Conservation (phyloP, 2,797 vertebrate species). For the Pantherophis vulpinus region DNA sequence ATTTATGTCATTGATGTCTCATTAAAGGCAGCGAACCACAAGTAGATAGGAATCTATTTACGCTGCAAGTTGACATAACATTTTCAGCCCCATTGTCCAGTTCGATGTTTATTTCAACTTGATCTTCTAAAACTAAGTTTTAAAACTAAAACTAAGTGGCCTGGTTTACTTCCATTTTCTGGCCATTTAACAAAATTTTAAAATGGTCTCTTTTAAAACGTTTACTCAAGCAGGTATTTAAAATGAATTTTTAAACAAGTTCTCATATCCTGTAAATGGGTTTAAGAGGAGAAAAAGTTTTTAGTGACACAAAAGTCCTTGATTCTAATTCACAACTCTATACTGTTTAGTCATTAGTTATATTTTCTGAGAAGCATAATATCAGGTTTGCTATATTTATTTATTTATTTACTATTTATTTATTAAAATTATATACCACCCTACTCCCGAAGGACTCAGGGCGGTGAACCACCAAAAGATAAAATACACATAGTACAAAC, state of each 20-base stretch:
- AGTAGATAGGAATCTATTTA: background rate
- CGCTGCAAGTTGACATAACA: background rate
- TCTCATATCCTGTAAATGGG: constrained; percentile 30
- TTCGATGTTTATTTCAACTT: background rate
- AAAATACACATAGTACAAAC: too few species aligned
- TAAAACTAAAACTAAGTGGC: background rate
- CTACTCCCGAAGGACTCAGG: too few species aligned
- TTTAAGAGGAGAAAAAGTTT: constrained; percentile 19
- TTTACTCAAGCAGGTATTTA: constrained; percentile 43
- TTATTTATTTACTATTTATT: too few species aligned
- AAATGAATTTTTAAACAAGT: constrained; percentile 16
- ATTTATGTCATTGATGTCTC: constrained; percentile 6
- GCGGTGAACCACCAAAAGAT: too few species aligned
- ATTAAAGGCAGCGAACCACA: constrained; percentile 30
- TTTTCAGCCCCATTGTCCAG: background rate
- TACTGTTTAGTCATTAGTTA: background rate
- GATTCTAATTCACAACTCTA: constrained; percentile 22
- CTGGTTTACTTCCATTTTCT: background rate
- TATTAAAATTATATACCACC: too few species aligned
- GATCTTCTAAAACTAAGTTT: background rate
- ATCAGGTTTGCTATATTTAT: background rate
- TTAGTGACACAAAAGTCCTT: constrained; percentile 17
- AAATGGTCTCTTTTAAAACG: constrained; percentile 4
- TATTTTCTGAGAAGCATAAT: background rate
- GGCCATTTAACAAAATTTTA: constrained; percentile 7